phyloP scores from a whole-genome alignment of 2,113 vertebrate genomes.

The Larimichthys crocea region DNA sequence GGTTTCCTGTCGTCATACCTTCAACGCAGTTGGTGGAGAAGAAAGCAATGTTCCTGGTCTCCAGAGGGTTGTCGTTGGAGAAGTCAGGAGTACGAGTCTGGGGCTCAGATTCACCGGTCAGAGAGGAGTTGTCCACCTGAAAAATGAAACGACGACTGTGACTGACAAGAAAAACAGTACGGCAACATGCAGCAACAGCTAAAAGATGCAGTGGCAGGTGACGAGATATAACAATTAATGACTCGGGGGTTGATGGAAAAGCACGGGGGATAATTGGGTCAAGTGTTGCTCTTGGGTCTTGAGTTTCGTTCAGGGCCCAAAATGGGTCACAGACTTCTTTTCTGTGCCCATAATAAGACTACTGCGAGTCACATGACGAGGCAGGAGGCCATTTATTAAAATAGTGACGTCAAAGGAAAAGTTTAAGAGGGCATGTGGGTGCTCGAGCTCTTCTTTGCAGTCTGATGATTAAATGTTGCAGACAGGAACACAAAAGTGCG shows the following conservation, averaged over 20 bases:
- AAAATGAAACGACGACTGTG: constrained; percentile 1
- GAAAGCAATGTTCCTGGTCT: constrained; percentile 95
- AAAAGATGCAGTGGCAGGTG: constrained; percentile 20
- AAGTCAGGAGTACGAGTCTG: constrained; percentile 94
- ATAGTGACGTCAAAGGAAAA: not conserved
- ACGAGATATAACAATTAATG: constrained; percentile 2
- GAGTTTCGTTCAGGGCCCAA: constrained; percentile 6
- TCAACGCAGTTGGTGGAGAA: constrained; percentile 99
- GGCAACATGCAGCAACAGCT: not conserved
- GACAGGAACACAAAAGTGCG: not conserved
- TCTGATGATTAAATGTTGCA: not conserved
- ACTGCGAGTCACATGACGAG: not conserved
- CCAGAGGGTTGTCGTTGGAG: constrained; percentile 95
- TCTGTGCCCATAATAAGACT: constrained; percentile 1
- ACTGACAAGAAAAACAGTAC: not conserved
- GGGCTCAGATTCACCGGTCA: constrained; percentile 95
- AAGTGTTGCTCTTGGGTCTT: not conserved
- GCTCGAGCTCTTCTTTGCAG: not conserved
- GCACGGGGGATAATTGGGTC: constrained; percentile 4
- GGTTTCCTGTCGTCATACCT: constrained; percentile 80
- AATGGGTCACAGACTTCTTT: constrained; percentile 24
- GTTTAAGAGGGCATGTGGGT: not conserved
- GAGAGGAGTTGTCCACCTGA: constrained; percentile 97
- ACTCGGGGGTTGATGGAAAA: not conserved
- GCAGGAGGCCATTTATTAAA: not conserved